Percentiles rank a stretch among this genome's conserved stretches.
phyloP scores from a whole-genome alignment of 2,888 invertebrate species.

The Cistogaster globosa region DNA sequence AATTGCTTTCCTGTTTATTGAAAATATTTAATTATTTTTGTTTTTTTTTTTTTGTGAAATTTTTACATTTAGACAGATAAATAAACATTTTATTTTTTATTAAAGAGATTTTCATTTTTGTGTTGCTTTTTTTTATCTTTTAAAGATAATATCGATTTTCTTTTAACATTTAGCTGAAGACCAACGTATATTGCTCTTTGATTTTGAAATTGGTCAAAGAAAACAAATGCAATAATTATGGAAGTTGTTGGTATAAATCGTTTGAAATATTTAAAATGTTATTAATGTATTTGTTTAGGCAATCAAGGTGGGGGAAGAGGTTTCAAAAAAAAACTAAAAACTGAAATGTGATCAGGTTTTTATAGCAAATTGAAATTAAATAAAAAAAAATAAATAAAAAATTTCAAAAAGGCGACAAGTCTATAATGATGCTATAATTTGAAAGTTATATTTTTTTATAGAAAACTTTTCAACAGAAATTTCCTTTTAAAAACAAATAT shows the following conservation, averaged over 20 bases:
- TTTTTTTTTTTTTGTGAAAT: background rate
- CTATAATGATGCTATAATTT: too few species aligned
- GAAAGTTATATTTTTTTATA: too few species aligned
- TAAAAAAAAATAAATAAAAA: background rate
- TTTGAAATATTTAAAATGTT: conserved; percentile 1
- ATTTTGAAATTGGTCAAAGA: conserved; percentile 3
- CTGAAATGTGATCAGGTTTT: background rate
- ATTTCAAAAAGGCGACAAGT: background rate
- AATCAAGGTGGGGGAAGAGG: background rate
- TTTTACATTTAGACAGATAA: conserved; percentile 19
- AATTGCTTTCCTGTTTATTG: conserved; percentile 23
- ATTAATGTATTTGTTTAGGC: background rate
- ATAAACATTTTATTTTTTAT: background rate
- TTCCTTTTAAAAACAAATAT: too few species aligned
- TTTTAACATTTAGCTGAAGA: conserved; percentile 26
- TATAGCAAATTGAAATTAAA: background rate
- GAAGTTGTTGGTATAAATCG: conserved; percentile 3
- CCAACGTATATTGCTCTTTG: conserved; percentile 1
- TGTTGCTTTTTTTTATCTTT: background rate
- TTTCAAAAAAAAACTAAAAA: background rate
- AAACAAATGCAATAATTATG: conserved; percentile 19
- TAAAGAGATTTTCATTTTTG: background rate
- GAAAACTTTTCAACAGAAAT: too few species aligned
- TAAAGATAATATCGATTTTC: background rate
- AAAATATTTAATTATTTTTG: background rate